Evolutionary conservation across 2,797 vertebrate species (phyloP).

Genomic region (Myiotriccus ornatus): DNA sequence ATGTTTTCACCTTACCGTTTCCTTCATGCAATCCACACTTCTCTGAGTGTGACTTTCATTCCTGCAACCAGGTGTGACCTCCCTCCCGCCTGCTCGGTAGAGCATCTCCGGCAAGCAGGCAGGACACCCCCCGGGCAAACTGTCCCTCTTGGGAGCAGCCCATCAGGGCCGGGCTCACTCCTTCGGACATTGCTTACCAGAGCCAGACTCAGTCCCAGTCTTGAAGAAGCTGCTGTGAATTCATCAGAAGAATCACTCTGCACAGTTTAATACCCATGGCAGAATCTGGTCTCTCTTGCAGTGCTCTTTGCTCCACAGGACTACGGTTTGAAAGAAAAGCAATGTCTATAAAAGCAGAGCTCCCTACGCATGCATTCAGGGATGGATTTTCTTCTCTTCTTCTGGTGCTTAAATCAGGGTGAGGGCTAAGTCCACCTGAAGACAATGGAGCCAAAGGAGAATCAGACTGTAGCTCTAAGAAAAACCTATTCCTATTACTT

Average conservation of each 20-base stretch:
- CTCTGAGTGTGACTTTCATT: background rate
- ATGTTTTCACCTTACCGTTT: background rate
- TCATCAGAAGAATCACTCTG: background rate
- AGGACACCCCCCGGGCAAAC: background rate
- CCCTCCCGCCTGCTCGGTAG: fast-evolving
- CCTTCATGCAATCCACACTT: background rate
- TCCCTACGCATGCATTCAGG: background rate
- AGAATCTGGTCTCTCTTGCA: background rate
- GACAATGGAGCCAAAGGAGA: background rate
- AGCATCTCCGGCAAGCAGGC: background rate
- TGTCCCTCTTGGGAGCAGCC: background rate
- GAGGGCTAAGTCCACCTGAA: background rate
- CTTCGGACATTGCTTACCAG: fast-evolving
- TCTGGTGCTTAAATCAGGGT: background rate
- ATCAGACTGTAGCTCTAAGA: background rate
- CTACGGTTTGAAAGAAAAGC: background rate
- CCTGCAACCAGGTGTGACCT: background rate
- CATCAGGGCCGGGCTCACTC: background rate
- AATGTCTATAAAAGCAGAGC: background rate
- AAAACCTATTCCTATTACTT: background rate
- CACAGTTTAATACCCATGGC: background rate
- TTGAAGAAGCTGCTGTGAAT: background rate
- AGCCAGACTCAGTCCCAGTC: background rate
- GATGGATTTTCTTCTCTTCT: background rate
- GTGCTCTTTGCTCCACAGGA: background rate